phyloP scores from a whole-genome alignment of 2,113 vertebrate species.

The Microcebus lehilahytsara region DNA sequence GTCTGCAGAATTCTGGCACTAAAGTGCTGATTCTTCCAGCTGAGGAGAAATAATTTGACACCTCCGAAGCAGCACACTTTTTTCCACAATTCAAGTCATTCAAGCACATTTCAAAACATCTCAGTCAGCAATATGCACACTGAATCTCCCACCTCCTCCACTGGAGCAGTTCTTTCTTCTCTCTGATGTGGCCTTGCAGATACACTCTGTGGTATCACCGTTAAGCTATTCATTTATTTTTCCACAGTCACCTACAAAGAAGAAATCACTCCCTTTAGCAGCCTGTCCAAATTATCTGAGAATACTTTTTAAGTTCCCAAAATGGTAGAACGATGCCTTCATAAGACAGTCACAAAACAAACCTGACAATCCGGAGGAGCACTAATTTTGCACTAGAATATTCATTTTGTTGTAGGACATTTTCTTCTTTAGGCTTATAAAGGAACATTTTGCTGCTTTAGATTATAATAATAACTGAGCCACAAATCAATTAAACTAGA shows the following conservation, averaged over 20 bases:
- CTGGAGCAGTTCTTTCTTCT: conserved; percentile 83
- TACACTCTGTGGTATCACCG: conserved; percentile 89
- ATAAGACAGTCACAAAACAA: conserved; percentile 88
- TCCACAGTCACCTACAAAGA: conserved; percentile 84
- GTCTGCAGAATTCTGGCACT: conserved; percentile 85
- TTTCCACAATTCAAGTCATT: conserved; percentile 85
- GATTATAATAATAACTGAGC: not conserved
- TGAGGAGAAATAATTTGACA: conserved; percentile 92
- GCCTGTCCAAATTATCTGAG: conserved; percentile 88
- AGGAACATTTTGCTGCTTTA: not conserved
- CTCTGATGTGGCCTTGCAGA: conserved; percentile 88
- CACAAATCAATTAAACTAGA: not conserved
- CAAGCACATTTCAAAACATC: conserved; percentile 87
- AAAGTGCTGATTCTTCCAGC: conserved; percentile 84
- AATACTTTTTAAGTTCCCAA: conserved; percentile 87
- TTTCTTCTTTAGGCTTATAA: not conserved
- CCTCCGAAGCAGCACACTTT: conserved; percentile 89
- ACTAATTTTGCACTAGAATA: conserved; percentile 44
- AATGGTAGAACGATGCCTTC: conserved; percentile 85
- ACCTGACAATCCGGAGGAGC: conserved; percentile 77
- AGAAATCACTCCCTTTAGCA: conserved; percentile 85
- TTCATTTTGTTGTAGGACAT: conserved; percentile 23
- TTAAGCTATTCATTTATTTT: conserved; percentile 88
- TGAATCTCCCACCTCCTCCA: conserved; percentile 84
- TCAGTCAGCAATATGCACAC: conserved; percentile 89